Conservation (phyloP, 2,113 vertebrate species). For the Eudorcas thomsonii region DNA sequence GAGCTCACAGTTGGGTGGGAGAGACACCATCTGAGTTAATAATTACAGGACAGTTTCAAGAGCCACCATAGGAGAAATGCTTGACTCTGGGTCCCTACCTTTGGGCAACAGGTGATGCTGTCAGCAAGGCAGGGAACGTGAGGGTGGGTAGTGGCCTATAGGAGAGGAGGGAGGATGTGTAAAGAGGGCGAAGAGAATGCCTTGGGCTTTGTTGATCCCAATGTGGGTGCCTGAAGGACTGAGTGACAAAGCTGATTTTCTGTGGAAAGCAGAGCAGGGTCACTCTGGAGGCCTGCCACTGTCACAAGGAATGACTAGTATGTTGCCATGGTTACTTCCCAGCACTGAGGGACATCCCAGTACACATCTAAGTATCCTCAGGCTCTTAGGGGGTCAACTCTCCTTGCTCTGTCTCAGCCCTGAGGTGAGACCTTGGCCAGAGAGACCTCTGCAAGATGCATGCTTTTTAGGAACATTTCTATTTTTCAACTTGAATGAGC, state of each 20-base stretch:
- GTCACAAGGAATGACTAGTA: background rate
- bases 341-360: background rate
- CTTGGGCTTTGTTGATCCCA: background rate
- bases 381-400: background rate
- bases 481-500: background rate
- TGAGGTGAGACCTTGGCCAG: background rate
- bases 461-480: background rate
- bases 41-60: background rate
- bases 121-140: background rate
- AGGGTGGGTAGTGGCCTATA: background rate
- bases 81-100: background rate
- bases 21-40: background rate
- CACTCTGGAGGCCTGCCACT: background rate
- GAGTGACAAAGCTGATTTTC: conserved; percentile 32
- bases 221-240: background rate
- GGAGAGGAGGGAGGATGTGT: background rate
- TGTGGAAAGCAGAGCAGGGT: conserved; percentile 15
- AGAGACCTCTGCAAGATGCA: background rate
- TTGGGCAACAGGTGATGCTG: background rate
- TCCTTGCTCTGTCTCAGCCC: background rate
- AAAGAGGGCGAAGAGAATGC: background rate
- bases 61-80: background rate
- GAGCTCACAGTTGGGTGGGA: background rate
- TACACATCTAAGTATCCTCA: background rate
- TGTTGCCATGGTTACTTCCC: conserved; percentile 17